Base-by-base conservation (phyloP, 2,113 vertebrate species). In the Ploceus nigricollis region DNA sequence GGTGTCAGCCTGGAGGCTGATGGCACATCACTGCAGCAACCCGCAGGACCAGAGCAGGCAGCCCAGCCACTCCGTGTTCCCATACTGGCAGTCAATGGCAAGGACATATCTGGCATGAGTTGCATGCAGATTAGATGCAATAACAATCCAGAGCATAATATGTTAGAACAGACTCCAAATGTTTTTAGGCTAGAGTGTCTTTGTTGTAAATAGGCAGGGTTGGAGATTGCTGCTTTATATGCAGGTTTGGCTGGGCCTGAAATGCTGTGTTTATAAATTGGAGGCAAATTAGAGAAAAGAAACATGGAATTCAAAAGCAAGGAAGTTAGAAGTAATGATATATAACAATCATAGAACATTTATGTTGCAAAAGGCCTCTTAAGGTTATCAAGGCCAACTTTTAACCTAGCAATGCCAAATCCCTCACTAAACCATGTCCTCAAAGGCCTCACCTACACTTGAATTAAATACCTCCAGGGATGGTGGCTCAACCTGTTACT, bases 121-220 rank as follows among this genome's bases (percentile, higher is more conserved):
- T 0, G 0, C 40, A 25, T 27, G 39, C 50, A 37, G 42, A 48
- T 37, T 23, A 76, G 81, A 45, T 50, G 20, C 20, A 54, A 16
- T 30, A 91, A 31, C 20, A 72, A 22, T 70, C 20, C 5, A 9
- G 39, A 45, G 24, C 16, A 28, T 33, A 39, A 19, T 27, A 54
- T 3, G 14, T 30, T 30, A 66, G 42, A 39, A 66, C 45, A 53
- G 20, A 21, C 12, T 73, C 58, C 20, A 47, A 70, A 54, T 18
- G 15, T 7, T 78, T 93, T 65, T 13, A 25, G n/a, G 25, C 42
- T 44, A 48, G 30, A 35, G 19, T 40, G 45, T n/a, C 2, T 3
- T 33, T 35, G 9, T 28, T 39, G 35, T 66, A 83, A 84, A 61
- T 31, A 30, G 15, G 8, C 39, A 64, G 8, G 15, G 16, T 13